phyloP scores from a whole-genome alignment of 1,140 invertebrate species.

The Antheraea mylitta region DNA sequence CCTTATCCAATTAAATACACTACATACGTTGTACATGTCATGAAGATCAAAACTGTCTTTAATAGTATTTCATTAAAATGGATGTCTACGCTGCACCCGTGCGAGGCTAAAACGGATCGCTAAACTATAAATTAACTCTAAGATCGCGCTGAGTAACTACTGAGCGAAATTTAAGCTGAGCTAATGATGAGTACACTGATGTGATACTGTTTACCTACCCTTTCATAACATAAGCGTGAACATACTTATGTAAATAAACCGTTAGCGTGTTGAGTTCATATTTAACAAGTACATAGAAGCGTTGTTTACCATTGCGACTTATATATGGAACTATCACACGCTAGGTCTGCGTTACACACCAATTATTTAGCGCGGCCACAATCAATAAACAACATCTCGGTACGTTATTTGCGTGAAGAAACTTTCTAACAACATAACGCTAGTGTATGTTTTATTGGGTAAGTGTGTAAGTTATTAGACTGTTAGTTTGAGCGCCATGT shows the following conservation, averaged over 20 bases:
- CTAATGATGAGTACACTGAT: too few relatives aligned
- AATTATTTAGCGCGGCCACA: not conserved
- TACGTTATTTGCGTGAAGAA: constrained; percentile 17
- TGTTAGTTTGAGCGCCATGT: too few relatives aligned
- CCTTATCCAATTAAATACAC: too few relatives aligned
- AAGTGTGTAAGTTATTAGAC: not conserved
- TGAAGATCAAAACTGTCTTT: too few relatives aligned
- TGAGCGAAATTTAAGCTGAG: too few relatives aligned
- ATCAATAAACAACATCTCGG: constrained; percentile 16
- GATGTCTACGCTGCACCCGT: too few relatives aligned
- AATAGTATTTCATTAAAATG: too few relatives aligned
- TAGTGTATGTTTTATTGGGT: not conserved
- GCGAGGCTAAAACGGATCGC: too few relatives aligned
- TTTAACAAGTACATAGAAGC: not conserved
- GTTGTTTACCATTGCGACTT: not conserved
- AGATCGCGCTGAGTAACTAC: too few relatives aligned
- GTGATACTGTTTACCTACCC: too few relatives aligned
- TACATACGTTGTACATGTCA: too few relatives aligned
- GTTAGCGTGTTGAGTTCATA: not conserved
- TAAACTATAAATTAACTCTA: too few relatives aligned
- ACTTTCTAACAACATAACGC: constrained; percentile 11
- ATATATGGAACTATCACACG: not conserved
- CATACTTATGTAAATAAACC: not conserved
- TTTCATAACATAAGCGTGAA: not conserved
- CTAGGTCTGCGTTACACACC: not conserved